Percentiles rank a stretch among this genome's conserved stretches.
Evolutionary conservation across 2,888 invertebrate genomes (phyloP).

Genomic region (Drosophila quinaria): DNA sequence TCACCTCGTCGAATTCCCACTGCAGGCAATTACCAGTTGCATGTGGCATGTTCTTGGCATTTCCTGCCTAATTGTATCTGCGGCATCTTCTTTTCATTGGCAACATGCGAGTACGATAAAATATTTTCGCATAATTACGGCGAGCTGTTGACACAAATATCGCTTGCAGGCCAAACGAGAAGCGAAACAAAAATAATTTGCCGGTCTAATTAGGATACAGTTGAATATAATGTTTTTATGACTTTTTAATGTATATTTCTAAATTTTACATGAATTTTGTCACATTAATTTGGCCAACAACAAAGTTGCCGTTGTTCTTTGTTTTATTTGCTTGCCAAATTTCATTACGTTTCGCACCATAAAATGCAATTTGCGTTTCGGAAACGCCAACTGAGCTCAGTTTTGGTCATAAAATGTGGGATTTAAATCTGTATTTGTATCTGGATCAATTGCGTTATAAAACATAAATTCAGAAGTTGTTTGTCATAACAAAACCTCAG

Average conservation of each 20-base stretch:
- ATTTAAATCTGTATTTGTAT: conserved; percentile 27
- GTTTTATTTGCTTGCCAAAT: conserved; percentile 17
- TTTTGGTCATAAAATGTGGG: conserved; percentile 35
- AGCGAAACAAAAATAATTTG: conserved; percentile 55
- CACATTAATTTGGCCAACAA: conserved; percentile 47
- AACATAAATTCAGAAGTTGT: conserved; percentile 27
- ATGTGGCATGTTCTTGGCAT: conserved; percentile 28
- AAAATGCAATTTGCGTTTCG: conserved; percentile 15
- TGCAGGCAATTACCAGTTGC: conserved; percentile 59
- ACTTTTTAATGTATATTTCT: conserved; percentile 76
- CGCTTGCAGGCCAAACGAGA: conserved; percentile 45
- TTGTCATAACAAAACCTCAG: conserved; percentile 20
- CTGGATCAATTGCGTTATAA: conserved; percentile 52
- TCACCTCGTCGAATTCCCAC: conserved; percentile 37
- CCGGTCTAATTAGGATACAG: conserved; percentile 77
- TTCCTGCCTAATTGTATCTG: conserved; percentile 64
- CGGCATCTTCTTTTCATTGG: conserved; percentile 27
- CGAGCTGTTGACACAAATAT: conserved; percentile 80
- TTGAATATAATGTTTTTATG: conserved; percentile 83
- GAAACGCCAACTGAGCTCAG: conserved; percentile 32
- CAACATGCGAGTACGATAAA: conserved; percentile 12
- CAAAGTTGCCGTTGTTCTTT: conserved; percentile 12
- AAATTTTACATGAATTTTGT: conserved; percentile 65
- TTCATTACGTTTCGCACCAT: conserved; percentile 17
- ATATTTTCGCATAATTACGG: conserved; percentile 68